Evolutionary conservation across 37 sponge, comb jelly and placozoan species (phyloP).

Genomic region (Halichondria panicea): DNA sequence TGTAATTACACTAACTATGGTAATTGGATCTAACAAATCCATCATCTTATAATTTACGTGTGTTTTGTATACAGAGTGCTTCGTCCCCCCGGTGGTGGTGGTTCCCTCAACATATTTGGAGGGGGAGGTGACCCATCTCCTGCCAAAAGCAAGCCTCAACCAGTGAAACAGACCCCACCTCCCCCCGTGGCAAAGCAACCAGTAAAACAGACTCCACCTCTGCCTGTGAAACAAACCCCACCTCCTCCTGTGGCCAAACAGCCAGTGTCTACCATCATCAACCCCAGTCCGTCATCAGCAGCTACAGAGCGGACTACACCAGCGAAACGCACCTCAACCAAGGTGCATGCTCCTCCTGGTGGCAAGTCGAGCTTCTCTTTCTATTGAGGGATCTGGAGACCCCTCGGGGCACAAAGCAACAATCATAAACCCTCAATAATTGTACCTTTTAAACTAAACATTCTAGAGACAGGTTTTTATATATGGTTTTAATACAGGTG

Average conservation of each 20-base stretch:
- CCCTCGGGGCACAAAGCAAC: no score
- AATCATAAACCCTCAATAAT: no score
- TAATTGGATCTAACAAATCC: no score
- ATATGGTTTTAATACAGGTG: no score
- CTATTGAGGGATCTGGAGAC: no score
- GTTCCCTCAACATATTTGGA: constrained; percentile 29
- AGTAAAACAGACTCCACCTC: background rate
- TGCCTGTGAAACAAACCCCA: background rate
- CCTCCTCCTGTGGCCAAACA: background rate
- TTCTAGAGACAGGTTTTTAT: no score
- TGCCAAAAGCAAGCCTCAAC: background rate
- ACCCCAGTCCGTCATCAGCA: background rate
- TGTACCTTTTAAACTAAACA: no score
- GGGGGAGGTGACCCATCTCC: constrained; percentile 11
- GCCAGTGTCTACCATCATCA: background rate
- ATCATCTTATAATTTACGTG: background rate
- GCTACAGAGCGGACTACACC: background rate
- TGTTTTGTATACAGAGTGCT: constrained; percentile 28
- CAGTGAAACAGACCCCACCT: background rate
- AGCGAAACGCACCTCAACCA: constrained; percentile 21
- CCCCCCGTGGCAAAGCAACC: background rate
- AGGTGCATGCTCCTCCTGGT: constrained; percentile 41
- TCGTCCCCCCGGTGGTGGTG: constrained; percentile 65
- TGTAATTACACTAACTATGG: no score
- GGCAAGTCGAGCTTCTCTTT: constrained; percentile 37